Percentiles rank a stretch among this genome's conserved stretches.
These are phyloP conservation scores for Fringilla coelebs DNA, from an alignment of 2,797 vertebrate genomes.

Conservation along the genomic window DNA sequence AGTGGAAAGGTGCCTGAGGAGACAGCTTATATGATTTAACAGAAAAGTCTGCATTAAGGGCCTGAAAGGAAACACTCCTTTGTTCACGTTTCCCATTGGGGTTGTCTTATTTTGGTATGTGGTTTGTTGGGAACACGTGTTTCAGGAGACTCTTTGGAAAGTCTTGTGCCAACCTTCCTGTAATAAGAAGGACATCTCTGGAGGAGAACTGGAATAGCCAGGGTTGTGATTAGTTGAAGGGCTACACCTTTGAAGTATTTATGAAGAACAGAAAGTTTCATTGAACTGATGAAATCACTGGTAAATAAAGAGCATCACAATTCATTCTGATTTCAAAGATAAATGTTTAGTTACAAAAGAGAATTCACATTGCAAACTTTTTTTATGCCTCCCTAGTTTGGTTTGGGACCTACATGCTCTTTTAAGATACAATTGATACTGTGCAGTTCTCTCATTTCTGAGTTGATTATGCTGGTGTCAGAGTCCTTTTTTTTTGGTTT, in stretches of 20 bases:
- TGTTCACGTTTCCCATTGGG: background rate
- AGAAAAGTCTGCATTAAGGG: background rate
- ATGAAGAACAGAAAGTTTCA: background rate
- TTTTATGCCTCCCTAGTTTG: background rate
- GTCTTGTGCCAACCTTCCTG: background rate
- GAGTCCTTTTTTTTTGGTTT: background rate
- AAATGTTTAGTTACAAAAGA: background rate
- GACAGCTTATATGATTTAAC: background rate
- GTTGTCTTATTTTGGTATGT: background rate
- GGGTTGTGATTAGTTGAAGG: background rate
- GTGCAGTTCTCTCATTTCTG: background rate
- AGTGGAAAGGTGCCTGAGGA: background rate
- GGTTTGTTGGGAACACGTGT: background rate
- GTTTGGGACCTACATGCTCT: background rate
- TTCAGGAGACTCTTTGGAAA: background rate
- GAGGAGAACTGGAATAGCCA: background rate
- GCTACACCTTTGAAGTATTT: background rate
- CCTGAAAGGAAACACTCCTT: background rate
- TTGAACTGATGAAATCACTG: background rate
- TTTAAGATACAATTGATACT: background rate
- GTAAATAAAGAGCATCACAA: background rate
- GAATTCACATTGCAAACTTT: background rate
- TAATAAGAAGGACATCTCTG: background rate
- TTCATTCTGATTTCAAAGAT: background rate
- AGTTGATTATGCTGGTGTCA: background rate